Conservation (phyloP, 2,888 invertebrate species). For the Mythimna lalbum region DNA sequence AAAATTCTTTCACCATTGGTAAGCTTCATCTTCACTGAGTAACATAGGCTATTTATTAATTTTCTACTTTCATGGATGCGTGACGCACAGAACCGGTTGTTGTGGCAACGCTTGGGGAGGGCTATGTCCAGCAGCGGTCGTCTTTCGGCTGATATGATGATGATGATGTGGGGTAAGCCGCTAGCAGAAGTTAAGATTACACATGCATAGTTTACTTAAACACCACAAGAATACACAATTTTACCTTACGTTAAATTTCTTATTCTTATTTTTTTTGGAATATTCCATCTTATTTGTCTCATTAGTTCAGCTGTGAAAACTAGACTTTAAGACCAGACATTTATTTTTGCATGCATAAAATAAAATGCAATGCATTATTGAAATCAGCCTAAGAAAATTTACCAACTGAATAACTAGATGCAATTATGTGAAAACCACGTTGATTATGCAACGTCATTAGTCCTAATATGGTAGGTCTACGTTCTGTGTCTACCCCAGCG, state of each 20-base stretch:
- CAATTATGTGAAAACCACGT: conserved; percentile 12
- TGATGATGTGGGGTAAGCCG: no score
- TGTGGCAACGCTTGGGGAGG: no score
- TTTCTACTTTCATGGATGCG: no score
- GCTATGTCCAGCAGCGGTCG: no score
- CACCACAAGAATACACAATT: neutral
- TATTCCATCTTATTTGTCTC: neutral
- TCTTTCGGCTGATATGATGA: no score
- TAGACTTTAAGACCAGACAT: neutral
- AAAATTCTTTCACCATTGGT: no score
- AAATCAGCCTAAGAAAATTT: neutral
- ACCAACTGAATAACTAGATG: neutral
- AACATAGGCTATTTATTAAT: no score
- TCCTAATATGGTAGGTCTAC: conserved; percentile 17
- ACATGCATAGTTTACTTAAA: neutral
- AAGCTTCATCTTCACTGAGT: no score
- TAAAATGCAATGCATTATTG: neutral
- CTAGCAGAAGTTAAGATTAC: no score
- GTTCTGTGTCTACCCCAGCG: conserved; percentile 10
- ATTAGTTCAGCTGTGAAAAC: neutral
- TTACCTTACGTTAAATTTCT: neutral
- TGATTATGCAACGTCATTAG: conserved; percentile 18
- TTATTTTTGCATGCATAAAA: neutral
- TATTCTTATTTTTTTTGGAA: no score
- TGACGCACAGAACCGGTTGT: no score